Evolutionary conservation across 2,113 vertebrate genomes (phyloP), one percentile per base, ranked within the genome.

Genomic region (Thermophis baileyi): DNA sequence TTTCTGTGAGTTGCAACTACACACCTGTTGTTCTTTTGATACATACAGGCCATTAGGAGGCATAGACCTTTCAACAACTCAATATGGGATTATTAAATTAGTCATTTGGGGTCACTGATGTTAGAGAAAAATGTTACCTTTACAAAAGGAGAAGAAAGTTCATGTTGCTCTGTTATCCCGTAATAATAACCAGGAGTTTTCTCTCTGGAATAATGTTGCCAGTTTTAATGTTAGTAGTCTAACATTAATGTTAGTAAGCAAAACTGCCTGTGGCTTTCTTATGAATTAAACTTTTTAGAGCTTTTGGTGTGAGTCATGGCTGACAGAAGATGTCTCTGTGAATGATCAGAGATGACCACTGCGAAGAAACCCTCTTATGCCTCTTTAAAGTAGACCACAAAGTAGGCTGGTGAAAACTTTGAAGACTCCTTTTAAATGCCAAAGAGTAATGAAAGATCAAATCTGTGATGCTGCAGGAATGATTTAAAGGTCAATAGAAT

Each of bases 131-230:
- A 27, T n/a, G 4, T 49, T 4, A 27, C n/a, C 63, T 55, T 10
- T 85, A 46, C 25, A 85, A 40, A 93, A 91, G 18, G 69, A 3
- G 16, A 53, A 6, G 74, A 47, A 51, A 63, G 27, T 69, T 50
- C 40, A 46, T 35, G 92, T 2, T 0, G 0, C 6, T 2, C 0
- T 16, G 53, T 51, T 18, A 88, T 50, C 57, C 85, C 54, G 55
- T 47, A 88, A 60, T 49, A 1, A 0, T 16, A 25, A 1, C 54
- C 1, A 89, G 90, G 10, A 63, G 88, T 89, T 18, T 12, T 49
- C 91, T 30, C 20, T 8, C 50, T 87, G 92, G 44, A 60, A 35
- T 11, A 54, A 53, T 25, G 3, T 0, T 0, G 10, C 60, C 86
- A 88, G 35, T 47, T 93, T 92, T 49, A 53, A 44, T 24, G 35